Base-by-base conservation (phyloP, 2,797 vertebrate species). In the Tokudaia tokunoshimensis region DNA sequence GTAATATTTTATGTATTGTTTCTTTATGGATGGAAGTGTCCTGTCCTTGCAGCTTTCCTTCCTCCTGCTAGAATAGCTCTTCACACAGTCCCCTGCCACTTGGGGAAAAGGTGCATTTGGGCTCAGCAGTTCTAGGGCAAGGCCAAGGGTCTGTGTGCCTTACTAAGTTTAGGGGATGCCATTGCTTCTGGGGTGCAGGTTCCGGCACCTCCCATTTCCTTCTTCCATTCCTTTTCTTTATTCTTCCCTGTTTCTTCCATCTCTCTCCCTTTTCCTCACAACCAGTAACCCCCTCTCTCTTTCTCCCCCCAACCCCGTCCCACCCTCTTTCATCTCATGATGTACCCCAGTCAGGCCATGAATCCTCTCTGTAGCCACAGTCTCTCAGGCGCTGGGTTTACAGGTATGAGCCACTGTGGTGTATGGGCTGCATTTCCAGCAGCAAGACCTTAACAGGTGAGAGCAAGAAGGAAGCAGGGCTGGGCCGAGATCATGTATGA, bases 281-380 rank as follows among this genome's bases (percentile, higher is more conserved):
- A 9, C 47, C 14, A 24, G 47, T 65, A 22, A 24, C 2, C 26
- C 41, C 59, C 57, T 2, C 4, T 31, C 37, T 20, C 0, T 55
- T 1, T 0, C 2, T 7, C 34, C 4, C 22, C 10, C 3, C 15
- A 6, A 13, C 1, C 15, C 4, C 3, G 26, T 1, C 10, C 31
- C 2, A 14, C 55, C 1, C 11, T 85, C 17, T 67, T n/a, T 67
- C 31, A 52, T 59, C 26, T 76, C 19, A 1, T 31, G 29, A 20
- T 76, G 29, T 34, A 34, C 10, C 26, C 55, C 37, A 76, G 37
- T n/a, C 26, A 76, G 52, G 9, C 87, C 55, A 20, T 47, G 37
- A 61, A 47, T 75, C 15, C 26, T 24, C n/a, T 75, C 6, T 47
- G 37, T 61, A 61, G 29, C 19, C 29, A 4, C 24, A 47, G 55